Conservation (phyloP, 2,888 invertebrate species). For the Plebejus melissa region DNA sequence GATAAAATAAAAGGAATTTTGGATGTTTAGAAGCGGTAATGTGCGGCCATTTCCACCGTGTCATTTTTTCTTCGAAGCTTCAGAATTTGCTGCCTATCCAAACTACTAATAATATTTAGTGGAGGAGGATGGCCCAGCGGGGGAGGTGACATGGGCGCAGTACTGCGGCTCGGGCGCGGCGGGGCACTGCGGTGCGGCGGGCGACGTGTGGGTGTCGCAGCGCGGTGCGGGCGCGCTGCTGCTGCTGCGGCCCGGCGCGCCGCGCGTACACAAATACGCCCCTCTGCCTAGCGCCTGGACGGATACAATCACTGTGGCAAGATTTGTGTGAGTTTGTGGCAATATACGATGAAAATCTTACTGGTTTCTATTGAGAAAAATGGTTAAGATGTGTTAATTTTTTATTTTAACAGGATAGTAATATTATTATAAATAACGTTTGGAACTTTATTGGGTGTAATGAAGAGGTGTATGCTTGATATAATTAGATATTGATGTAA, state of each 20-base stretch:
- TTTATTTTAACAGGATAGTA: too few species aligned
- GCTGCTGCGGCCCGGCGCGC: slow-evolving; percentile 52
- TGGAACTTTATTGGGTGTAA: too few species aligned
- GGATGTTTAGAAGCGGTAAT: too few species aligned
- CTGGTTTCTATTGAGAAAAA: too few species aligned
- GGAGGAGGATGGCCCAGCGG: slow-evolving; percentile 61
- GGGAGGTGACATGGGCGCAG: slow-evolving; percentile 64
- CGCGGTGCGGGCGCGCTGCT: slow-evolving; percentile 62
- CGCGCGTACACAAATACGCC: slow-evolving; percentile 62
- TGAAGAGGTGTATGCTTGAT: too few species aligned
- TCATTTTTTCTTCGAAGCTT: too few species aligned
- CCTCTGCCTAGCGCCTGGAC: slow-evolving; percentile 65
- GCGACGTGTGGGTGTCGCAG: slow-evolving; percentile 63
- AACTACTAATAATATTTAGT: slow-evolving; percentile 41
- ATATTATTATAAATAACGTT: too few species aligned
- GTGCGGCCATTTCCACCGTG: too few species aligned
- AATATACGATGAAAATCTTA: background rate
- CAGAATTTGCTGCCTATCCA: too few species aligned
- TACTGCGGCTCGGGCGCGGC: slow-evolving; percentile 64
- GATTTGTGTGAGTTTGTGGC: slow-evolving; percentile 55
- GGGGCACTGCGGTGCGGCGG: slow-evolving; percentile 60
- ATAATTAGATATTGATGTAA: too few species aligned
- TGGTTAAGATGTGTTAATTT: too few species aligned
- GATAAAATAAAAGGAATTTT: too few species aligned
- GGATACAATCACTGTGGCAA: slow-evolving; percentile 57